These are phyloP conservation scores for Drosophila phalerata DNA, from an alignment of 2,888 invertebrate species.

Conservation along the genomic window DNA sequence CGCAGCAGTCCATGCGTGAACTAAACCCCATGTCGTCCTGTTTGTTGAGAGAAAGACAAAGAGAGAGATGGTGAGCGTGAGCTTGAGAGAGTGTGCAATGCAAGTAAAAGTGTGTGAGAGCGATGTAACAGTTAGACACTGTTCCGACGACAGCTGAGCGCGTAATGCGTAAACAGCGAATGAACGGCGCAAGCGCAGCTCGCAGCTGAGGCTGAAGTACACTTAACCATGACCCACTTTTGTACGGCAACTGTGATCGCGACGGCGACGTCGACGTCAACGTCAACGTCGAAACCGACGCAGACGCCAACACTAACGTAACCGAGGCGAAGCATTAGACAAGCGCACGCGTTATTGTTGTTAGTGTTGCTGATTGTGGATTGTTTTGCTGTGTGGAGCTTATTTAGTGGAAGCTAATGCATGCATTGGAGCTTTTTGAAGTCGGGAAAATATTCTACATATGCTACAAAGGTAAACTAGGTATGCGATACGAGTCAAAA, in stretches of 20 bases:
- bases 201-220: slow-evolving; percentile 67
- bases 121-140: slow-evolving; percentile 29
- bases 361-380: slow-evolving; percentile 21
- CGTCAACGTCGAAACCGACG: slow-evolving; percentile 41
- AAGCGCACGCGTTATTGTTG: slow-evolving; percentile 38
- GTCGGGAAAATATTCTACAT: too few species aligned
- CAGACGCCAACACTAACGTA: slow-evolving; percentile 39
- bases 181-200: slow-evolving; percentile 58
- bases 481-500: slow-evolving; percentile 16
- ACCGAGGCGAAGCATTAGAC: slow-evolving; percentile 46
- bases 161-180: slow-evolving; percentile 52
- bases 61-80: not conserved
- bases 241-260: slow-evolving; percentile 24
- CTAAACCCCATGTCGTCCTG: slow-evolving; percentile 89
- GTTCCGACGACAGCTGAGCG: slow-evolving; percentile 35
- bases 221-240: slow-evolving; percentile 77
- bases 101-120: slow-evolving; percentile 12
- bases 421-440: slow-evolving; percentile 32
- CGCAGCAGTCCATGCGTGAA: slow-evolving; percentile 94
- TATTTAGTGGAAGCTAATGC: slow-evolving; percentile 31
- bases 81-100: not conserved
- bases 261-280: slow-evolving; percentile 38
- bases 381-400: slow-evolving; percentile 43
- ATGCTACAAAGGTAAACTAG: slow-evolving; percentile 5
- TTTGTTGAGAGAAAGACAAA: not conserved